These are phyloP conservation scores for Cladorhizidae sp. DNA, from an alignment of 37 sponge, comb jelly and placozoan species.

Conservation along the genomic window DNA sequence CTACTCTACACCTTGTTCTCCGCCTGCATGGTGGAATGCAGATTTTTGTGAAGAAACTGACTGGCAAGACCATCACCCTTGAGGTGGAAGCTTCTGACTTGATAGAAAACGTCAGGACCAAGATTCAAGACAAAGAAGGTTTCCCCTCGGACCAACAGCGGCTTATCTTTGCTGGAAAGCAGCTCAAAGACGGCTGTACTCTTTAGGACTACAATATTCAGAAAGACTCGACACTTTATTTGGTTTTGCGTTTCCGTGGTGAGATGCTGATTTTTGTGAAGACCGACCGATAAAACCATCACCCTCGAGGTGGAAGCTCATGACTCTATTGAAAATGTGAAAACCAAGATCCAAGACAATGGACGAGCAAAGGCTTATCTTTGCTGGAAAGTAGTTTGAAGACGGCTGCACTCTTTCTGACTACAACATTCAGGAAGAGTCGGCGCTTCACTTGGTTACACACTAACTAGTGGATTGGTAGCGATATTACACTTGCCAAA, in stretches of 20 bases:
- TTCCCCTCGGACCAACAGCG: slow-evolving; percentile 94
- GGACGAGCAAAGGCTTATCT: too few relatives aligned
- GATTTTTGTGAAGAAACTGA: slow-evolving; percentile 92
- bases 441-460: too few relatives aligned
- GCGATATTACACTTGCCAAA: too few relatives aligned
- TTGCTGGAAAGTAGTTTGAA: too few relatives aligned
- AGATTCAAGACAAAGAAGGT: slow-evolving; percentile 94
- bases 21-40: slow-evolving; percentile 81
- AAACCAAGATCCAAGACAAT: too few relatives aligned
- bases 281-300: too few relatives aligned
- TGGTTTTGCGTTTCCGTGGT: slow-evolving; percentile 71
- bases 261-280: too few relatives aligned
- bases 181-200: slow-evolving; percentile 86
- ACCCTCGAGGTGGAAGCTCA: too few relatives aligned
- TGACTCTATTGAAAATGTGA: too few relatives aligned
- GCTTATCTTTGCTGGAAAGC: slow-evolving; percentile 56
- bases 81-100: slow-evolving; percentile 88
- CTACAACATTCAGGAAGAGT: too few relatives aligned
- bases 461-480: too few relatives aligned
- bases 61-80: slow-evolving; percentile 91
- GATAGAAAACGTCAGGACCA: slow-evolving; percentile 91
- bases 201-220: slow-evolving; percentile 95
- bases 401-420: too few relatives aligned
- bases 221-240: slow-evolving; percentile 92
- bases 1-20: slow-evolving; percentile 51